Conservation (phyloP, 1,140 invertebrate genomes). For the Charaxes varanes region DNA sequence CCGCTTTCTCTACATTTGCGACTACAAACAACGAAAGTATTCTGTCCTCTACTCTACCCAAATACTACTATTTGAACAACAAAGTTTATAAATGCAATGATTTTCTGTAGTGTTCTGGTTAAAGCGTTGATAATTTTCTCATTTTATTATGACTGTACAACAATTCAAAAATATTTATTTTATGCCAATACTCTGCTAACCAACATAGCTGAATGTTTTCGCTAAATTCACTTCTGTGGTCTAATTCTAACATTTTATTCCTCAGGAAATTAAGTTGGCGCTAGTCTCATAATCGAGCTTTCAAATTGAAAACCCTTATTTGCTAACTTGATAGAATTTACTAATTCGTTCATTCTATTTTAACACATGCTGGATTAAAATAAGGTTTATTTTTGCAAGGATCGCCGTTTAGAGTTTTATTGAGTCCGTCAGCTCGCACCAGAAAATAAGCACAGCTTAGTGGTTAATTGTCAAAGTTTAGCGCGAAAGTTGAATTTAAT, state of each 20-base stretch:
- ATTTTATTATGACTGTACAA: no score
- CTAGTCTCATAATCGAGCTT: slow-evolving; percentile 22
- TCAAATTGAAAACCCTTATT: slow-evolving; percentile 28
- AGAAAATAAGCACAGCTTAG: slow-evolving; percentile 26
- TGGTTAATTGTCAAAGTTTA: slow-evolving; percentile 32
- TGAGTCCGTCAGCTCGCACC: slow-evolving; percentile 17
- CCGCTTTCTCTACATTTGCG: no score
- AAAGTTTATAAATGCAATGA: no score
- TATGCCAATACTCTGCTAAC: no score
- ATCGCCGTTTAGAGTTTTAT: slow-evolving; percentile 13
- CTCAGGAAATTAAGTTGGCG: slow-evolving; percentile 2
- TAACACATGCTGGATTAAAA: slow-evolving; percentile 5
- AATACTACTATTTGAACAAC: no score
- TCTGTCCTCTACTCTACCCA: no score
- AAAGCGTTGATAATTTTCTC: no score
- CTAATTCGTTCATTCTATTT: not conserved
- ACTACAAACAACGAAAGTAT: no score
- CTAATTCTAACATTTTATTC: not conserved
- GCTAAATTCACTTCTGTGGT: no score
- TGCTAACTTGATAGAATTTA: slow-evolving; percentile 9
- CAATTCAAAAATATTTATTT: no score
- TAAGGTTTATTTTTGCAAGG: slow-evolving; percentile 16
- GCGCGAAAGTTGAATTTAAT: slow-evolving; percentile 22
- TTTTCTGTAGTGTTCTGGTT: no score
- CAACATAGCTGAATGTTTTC: no score